These are phyloP conservation scores for Euproctis similis DNA, from an alignment of 2,888 invertebrate species.

Conservation along the genomic window DNA sequence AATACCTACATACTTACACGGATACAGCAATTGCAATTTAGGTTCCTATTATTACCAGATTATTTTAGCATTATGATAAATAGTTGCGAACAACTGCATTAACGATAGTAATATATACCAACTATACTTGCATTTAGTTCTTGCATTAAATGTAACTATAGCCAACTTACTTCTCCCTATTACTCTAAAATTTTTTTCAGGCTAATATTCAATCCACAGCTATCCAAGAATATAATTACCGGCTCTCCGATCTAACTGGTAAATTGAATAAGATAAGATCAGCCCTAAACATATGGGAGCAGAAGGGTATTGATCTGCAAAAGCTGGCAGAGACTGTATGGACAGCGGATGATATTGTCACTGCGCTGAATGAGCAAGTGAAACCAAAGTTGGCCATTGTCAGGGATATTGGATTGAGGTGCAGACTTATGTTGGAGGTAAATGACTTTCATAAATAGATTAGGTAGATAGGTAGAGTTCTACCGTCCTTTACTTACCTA, in stretches of 20 bases:
- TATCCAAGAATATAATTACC: constrained; percentile 55
- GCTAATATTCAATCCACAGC: constrained; percentile 61
- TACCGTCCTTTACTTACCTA: no score
- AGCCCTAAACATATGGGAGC: constrained; percentile 47
- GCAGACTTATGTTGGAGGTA: constrained; percentile 53
- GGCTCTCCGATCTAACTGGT: constrained; percentile 40
- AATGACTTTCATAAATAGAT: no score
- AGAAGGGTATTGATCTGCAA: constrained; percentile 59
- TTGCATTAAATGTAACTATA: no score
- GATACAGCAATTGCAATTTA: no score
- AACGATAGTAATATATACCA: no score
- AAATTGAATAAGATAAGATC: constrained; percentile 36
- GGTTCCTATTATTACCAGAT: no score
- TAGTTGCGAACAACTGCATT: no score
- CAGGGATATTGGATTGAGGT: constrained; percentile 43
- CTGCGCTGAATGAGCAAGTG: constrained; percentile 63
- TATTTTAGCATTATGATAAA: no score
- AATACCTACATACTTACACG: no score
- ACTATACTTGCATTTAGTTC: no score
- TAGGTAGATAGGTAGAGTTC: no score
- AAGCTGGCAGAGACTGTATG: constrained; percentile 63
- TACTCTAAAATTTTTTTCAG: constrained; percentile 29
- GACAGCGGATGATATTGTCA: constrained; percentile 62
- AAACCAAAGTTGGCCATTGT: constrained; percentile 41
- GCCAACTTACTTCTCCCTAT: no score